Evolutionary conservation across 2,797 vertebrate genomes (phyloP).

Genomic region (Paratrypauchen microcephalus): DNA sequence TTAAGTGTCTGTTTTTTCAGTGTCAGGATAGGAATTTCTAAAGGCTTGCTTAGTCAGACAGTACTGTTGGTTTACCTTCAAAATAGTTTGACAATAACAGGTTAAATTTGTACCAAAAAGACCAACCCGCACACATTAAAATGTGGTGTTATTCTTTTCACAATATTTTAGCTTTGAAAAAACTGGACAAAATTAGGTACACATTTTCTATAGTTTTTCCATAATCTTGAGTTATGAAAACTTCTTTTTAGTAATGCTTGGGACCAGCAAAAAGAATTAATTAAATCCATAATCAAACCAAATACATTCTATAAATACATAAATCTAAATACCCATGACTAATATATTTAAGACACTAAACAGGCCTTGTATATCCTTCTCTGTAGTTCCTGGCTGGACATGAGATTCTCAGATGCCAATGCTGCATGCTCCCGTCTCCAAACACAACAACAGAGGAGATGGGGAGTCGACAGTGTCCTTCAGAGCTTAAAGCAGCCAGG

Average conservation of each 20-base stretch:
- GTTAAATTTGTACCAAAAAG: neutral
- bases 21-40: too few species aligned
- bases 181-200: neutral
- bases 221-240: neutral
- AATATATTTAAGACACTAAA: neutral
- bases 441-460: slow-evolving; percentile 18
- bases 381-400: neutral
- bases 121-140: neutral
- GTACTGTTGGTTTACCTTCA: neutral
- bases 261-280: neutral
- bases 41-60: neutral
- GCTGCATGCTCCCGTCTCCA: slow-evolving; percentile 7
- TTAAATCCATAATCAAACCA: too few species aligned
- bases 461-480: slow-evolving; percentile 30
- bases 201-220: neutral
- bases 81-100: neutral
- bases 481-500: slow-evolving; percentile 37
- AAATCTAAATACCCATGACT: neutral
- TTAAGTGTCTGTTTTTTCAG: too few species aligned
- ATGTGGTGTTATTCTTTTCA: neutral
- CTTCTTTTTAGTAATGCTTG: neutral
- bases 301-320: neutral
- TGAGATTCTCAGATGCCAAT: slow-evolving; percentile 7
- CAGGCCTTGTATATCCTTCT: neutral
- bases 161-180: neutral